These are phyloP conservation scores for Trichogramma dendrolimi DNA, from an alignment of 2,888 invertebrate genomes.

Conservation along the genomic window DNA sequence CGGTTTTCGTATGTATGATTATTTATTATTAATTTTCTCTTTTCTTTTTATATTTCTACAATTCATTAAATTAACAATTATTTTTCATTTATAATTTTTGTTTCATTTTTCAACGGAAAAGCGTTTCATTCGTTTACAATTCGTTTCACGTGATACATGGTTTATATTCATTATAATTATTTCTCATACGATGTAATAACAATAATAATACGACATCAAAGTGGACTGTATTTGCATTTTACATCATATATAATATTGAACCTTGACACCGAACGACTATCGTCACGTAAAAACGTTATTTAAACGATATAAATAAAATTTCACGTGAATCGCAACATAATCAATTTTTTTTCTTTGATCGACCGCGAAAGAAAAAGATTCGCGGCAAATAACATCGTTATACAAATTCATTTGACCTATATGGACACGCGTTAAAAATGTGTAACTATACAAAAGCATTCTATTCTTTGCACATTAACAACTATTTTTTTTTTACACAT, in stretches of 20 bases:
- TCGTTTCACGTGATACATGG: conserved; percentile 8
- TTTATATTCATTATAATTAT: neutral
- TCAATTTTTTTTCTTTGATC: conserved; percentile 4
- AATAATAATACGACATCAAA: conserved; percentile 17
- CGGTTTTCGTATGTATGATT: neutral
- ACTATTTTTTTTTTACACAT: neutral
- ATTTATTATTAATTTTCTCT: conserved; percentile 12
- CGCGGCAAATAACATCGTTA: conserved; percentile 4
- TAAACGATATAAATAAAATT: conserved; percentile 3
- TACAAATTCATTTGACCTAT: conserved; percentile 7
- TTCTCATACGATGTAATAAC: conserved; percentile 1
- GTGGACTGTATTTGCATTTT: conserved; percentile 8
- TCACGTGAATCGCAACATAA: conserved; percentile 10
- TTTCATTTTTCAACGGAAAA: neutral
- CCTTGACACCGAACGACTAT: neutral
- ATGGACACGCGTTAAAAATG: conserved; percentile 13
- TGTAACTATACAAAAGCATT: conserved; percentile 16
- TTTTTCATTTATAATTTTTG: conserved; percentile 4
- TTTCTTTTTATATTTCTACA: conserved; percentile 20
- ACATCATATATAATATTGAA: conserved; percentile 5
- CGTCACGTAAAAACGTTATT: neutral
- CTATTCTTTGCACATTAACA: conserved; percentile 5
- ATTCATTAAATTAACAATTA: neutral
- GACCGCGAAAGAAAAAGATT: conserved; percentile 4
- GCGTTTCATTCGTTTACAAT: no score